Evolutionary conservation across 2,888 invertebrate genomes (phyloP).

Genomic region (Caenorhabditis sp.): DNA sequence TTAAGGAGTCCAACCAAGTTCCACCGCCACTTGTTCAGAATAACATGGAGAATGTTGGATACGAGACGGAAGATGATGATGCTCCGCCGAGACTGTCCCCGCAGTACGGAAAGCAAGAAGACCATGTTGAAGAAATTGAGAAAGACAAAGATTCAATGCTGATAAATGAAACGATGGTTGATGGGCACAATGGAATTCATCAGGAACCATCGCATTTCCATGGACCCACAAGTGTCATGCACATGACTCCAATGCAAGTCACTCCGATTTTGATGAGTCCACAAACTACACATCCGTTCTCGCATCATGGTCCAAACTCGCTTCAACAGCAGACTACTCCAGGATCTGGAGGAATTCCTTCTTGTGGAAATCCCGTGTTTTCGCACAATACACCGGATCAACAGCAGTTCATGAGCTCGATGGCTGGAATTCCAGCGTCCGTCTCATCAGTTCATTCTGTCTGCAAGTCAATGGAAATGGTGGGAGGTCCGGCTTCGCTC

Average conservation of each 20-base stretch:
- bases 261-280: slow-evolving; percentile 33
- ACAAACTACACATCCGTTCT: slow-evolving; percentile 36
- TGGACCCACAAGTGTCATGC: slow-evolving; percentile 1
- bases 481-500: slow-evolving; percentile 21
- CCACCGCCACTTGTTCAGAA: slow-evolving; percentile 2
- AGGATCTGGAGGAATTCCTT: slow-evolving; percentile 58
- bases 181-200: slow-evolving; percentile 7
- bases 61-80: slow-evolving; percentile 53
- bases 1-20: neutral
- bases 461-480: slow-evolving; percentile 56
- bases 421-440: slow-evolving; percentile 58
- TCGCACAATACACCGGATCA: slow-evolving; percentile 62
- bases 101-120: slow-evolving; percentile 30
- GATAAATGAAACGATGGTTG: neutral
- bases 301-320: slow-evolving; percentile 26
- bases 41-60: neutral
- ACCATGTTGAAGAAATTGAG: slow-evolving; percentile 14
- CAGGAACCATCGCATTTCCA: neutral
- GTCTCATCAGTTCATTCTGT: slow-evolving; percentile 62
- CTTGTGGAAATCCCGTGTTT: slow-evolving; percentile 38
- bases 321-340: slow-evolving; percentile 63
- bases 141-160: neutral
- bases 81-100: slow-evolving; percentile 63
- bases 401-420: slow-evolving; percentile 60
- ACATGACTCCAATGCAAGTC: slow-evolving; percentile 14